Percentiles rank a stretch among this genome's conserved stretches.
phyloP scores from a whole-genome alignment of 2,113 vertebrate genomes.

The Neopipo cinnamomea region DNA sequence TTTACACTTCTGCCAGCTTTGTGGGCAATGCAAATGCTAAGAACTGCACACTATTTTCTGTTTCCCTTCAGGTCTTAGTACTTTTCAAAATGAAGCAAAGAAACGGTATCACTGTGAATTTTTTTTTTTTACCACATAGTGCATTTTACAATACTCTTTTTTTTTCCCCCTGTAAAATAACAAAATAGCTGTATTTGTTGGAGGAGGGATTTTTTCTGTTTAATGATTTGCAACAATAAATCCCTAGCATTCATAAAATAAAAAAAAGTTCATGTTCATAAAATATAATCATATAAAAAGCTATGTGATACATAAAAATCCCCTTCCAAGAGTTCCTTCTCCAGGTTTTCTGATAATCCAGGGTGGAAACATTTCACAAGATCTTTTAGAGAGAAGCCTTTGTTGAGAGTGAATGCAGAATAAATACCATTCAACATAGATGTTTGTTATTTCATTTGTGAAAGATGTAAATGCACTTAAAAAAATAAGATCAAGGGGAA shows the following conservation, averaged over 20 bases:
- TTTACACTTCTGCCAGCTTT: background rate
- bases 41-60: background rate
- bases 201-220: background rate
- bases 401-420: slow-evolving; percentile 10
- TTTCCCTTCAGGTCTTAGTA: background rate
- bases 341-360: background rate
- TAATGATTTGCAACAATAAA: background rate
- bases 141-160: background rate
- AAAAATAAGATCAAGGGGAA: background rate
- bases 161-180: background rate
- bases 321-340: background rate
- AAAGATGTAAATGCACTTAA: slow-evolving; percentile 7
- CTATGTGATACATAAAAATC: background rate
- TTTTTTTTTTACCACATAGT: background rate
- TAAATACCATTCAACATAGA: background rate
- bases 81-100: background rate
- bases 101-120: background rate
- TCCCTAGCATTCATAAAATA: background rate
- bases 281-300: background rate
- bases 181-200: background rate
- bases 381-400: background rate
- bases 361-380: background rate
- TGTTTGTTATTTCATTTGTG: background rate
- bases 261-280: background rate
- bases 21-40: background rate